These are phyloP conservation scores for Halocaridina rubra DNA, from an alignment of 2,888 invertebrate genomes.

Conservation along the genomic window DNA sequence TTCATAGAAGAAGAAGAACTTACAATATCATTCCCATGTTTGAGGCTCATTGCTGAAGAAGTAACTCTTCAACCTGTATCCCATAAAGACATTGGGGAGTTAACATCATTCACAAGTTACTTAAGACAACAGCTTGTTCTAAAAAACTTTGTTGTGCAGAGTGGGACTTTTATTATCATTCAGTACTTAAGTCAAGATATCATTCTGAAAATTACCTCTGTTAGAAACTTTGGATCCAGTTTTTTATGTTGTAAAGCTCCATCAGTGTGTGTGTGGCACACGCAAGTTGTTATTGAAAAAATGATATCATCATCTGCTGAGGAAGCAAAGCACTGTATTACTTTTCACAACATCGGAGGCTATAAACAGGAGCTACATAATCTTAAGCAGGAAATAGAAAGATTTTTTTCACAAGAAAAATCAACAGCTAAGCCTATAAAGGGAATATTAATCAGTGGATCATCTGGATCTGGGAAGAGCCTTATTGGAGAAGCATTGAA, in stretches of 20 bases:
- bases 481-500: slow-evolving; percentile 37
- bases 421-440: not conserved
- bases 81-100: not conserved
- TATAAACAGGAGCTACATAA: slow-evolving; percentile 21
- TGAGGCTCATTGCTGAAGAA: slow-evolving; percentile 13
- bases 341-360: slow-evolving; percentile 38
- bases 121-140: slow-evolving; percentile 36
- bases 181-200: slow-evolving; percentile 39
- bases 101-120: not conserved
- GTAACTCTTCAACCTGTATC: slow-evolving; percentile 11
- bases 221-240: slow-evolving; percentile 13
- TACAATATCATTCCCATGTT: slow-evolving; percentile 4
- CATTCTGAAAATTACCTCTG: not conserved
- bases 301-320: not conserved
- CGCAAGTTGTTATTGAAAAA: not conserved
- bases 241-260: no score
- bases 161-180: slow-evolving; percentile 12
- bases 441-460: slow-evolving; percentile 52
- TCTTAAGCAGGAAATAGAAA: slow-evolving; percentile 25
- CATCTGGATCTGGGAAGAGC: slow-evolving; percentile 45
- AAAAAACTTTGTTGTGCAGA: not conserved
- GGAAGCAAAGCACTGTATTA: not conserved
- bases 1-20: slow-evolving; percentile 27
- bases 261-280: slow-evolving; percentile 25
- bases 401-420: slow-evolving; percentile 11